These are phyloP conservation scores for Cephus cinctus DNA, from an alignment of 1,140 invertebrate genomes.

Conservation along the genomic window DNA sequence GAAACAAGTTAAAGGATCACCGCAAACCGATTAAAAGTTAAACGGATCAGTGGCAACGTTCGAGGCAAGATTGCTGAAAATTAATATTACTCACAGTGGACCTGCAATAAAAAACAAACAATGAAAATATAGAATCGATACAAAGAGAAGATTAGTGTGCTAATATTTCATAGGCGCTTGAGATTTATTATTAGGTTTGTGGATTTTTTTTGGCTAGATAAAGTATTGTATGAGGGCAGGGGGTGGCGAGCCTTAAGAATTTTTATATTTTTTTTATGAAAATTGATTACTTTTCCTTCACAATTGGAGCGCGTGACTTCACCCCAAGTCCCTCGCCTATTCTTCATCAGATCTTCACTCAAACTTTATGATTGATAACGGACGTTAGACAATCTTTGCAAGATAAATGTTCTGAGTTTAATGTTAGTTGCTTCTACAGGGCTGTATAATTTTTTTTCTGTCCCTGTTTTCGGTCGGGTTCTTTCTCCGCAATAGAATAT, in stretches of 20 bases:
- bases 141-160: not conserved
- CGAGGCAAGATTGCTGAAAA: not conserved
- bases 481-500: no score
- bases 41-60: not conserved
- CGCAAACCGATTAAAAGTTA: slow-evolving; percentile 6
- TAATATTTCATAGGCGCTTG: not conserved
- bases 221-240: not conserved
- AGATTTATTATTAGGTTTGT: not conserved
- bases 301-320: no score
- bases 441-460: not conserved
- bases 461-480: not conserved
- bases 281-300: not conserved
- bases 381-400: not conserved
- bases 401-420: slow-evolving; percentile 4
- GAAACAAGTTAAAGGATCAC: not conserved
- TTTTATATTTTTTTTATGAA: not conserved
- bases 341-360: not conserved
- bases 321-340: no score
- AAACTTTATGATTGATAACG: slow-evolving; percentile 1
- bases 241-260: not conserved
- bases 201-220: not conserved
- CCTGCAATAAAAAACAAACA: not conserved
- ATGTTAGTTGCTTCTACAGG: not conserved
- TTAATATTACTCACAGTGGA: not conserved
- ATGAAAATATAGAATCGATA: not conserved